A percentile compares a stretch with the other conserved stretches of the same genome.
phyloP scores from a whole-genome alignment of 2,797 vertebrate species.

The Chromis chromis region DNA sequence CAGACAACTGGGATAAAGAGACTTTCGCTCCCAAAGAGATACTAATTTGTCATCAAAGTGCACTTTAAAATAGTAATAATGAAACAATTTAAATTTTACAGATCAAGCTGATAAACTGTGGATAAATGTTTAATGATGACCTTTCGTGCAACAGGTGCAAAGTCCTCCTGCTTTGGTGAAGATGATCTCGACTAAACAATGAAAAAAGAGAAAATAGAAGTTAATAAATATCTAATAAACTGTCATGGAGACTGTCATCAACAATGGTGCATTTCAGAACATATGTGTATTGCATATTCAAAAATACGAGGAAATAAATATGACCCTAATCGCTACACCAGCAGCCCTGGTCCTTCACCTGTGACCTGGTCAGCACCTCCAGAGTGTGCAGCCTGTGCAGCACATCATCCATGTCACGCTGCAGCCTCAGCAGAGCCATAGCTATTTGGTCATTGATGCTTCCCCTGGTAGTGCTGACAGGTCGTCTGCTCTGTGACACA shows the following conservation, averaged over 20 bases:
- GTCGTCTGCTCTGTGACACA: constrained; percentile 71
- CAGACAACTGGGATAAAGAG: neutral
- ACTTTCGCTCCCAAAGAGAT: neutral
- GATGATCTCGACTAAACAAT: constrained; percentile 86
- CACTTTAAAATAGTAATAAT: neutral
- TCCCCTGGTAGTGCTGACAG: constrained; percentile 55
- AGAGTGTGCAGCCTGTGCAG: constrained; percentile 89
- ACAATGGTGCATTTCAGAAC: neutral
- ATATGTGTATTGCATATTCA: neutral
- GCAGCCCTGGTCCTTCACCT: constrained; percentile 80
- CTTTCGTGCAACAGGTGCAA: constrained; percentile 76
- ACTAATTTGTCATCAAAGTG: neutral
- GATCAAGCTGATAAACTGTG: neutral
- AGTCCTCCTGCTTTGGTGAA: constrained; percentile 75
- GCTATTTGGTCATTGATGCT: constrained; percentile 89
- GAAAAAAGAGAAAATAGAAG: neutral
- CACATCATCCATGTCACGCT: constrained; percentile 92
- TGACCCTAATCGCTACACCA: too few species aligned
- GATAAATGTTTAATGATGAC: constrained; percentile 49
- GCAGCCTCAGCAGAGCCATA: constrained; percentile 87
- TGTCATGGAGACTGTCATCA: neutral
- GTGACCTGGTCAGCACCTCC: constrained; percentile 85
- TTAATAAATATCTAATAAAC: neutral
- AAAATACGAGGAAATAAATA: neutral
- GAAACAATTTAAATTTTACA: neutral